Percentiles rank a stretch among this genome's conserved stretches.
phyloP scores from a whole-genome alignment of 1,140 invertebrate species.

The Dinothrombium tinctorium region DNA sequence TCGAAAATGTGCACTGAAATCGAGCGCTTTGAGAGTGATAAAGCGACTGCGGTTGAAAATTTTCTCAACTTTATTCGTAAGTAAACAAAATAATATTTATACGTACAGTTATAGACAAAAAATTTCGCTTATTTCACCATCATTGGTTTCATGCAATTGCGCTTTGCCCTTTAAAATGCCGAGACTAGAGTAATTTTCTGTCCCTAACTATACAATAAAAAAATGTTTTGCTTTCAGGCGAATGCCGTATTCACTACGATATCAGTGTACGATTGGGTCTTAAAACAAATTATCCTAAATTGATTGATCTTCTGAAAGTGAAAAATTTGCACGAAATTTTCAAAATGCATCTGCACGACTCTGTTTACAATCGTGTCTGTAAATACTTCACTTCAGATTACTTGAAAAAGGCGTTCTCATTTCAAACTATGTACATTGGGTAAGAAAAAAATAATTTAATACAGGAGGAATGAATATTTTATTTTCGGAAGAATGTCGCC shows the following conservation, averaged over 20 bases:
- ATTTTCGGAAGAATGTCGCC: constrained; percentile 2
- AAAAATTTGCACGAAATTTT: constrained; percentile 1
- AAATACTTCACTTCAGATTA: constrained; percentile 1
- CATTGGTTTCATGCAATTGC: too few relatives aligned
- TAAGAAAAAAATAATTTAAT: neutral
- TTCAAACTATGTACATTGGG: constrained; percentile 3
- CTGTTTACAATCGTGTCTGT: neutral
- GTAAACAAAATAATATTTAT: too few relatives aligned
- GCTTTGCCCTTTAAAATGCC: too few relatives aligned
- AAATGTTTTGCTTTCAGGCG: too few relatives aligned
- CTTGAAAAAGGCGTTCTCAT: neutral
- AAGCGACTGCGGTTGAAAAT: neutral
- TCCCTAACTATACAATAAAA: too few relatives aligned
- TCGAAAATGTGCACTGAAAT: neutral
- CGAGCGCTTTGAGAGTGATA: neutral
- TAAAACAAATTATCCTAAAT: neutral
- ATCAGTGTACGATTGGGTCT: neutral
- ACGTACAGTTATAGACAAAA: too few relatives aligned
- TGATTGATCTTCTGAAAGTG: neutral
- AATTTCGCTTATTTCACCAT: too few relatives aligned
- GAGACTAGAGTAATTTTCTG: too few relatives aligned
- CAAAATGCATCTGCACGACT: neutral
- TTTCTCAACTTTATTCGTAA: neutral
- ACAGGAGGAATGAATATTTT: neutral
- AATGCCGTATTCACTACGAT: neutral